Evolutionary conservation across 1,140 invertebrate genomes (phyloP), one percentile per base, ranked within the genome.

Genomic region (Ridgeia piscesae): DNA sequence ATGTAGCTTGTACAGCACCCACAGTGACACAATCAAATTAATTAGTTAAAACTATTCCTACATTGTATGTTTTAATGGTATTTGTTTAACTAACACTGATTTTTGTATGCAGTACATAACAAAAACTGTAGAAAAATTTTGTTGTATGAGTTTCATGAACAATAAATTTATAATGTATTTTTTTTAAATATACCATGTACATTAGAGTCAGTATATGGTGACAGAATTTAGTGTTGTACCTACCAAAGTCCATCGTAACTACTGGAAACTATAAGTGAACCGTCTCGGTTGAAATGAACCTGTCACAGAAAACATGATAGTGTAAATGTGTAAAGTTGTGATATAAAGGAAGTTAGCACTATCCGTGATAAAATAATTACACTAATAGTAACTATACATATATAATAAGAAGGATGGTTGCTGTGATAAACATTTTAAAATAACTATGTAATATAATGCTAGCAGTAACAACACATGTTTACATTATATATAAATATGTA

Each of bases 181-280:
- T 0, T 77, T 21, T 21, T 27, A 77, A 77, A 31, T 31, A 77
- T 27, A 77, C n/a, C n/a, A n/a, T 77, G 11, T 27, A 77, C 27
- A 77, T 9, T 31, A 77, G 14, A 77, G n/a, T 8, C 14, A 90
- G 17, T 27, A 33, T 34, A 90, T 4, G 14, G 8, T 48, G 42
- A 34, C 42, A 91, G 6, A 34, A 48, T 14, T 35, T 1, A 91
- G 21, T n/a, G 34, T 35, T 91, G 17, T 27, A 88, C 77, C 91
- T 88, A 93, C 93, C 92, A 92, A 93, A 99, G 97, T 17, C 99
- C 99, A 97, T 99, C 99, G 96, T 99, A 99, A 97, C 99, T 99
- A 94, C 98, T 99, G 33, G 99, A 99, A 2, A 99, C 98, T 96
- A 99, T 99, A 89, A 99, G 97, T 34, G 98, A 99, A 9, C 99